These are phyloP conservation scores for Thymelicus acteon DNA, from an alignment of 2,888 invertebrate species.

Conservation along the genomic window DNA sequence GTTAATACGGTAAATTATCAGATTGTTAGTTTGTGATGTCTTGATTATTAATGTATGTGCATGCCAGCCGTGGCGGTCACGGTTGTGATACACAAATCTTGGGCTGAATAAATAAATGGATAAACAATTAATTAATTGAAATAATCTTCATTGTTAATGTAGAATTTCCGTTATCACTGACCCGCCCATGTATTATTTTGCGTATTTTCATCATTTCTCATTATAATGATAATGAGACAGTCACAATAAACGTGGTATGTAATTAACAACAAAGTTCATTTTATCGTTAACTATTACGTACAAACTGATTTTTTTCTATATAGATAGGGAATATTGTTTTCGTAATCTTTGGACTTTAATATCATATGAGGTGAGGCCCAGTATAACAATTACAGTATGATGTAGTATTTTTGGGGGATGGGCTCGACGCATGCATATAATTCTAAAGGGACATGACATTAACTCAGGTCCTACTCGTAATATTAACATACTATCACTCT, in stretches of 20 bases:
- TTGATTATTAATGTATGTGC: too few relatives aligned
- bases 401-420: neutral
- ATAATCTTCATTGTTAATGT: neutral
- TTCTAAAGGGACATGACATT: too few relatives aligned
- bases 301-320: neutral
- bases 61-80: too few relatives aligned
- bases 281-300: neutral
- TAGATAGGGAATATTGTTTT: neutral
- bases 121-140: neutral
- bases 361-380: neutral
- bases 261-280: conserved; percentile 7
- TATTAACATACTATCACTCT: too few relatives aligned
- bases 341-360: neutral
- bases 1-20: too few relatives aligned
- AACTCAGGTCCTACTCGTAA: too few relatives aligned
- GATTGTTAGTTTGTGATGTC: too few relatives aligned
- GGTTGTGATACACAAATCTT: too few relatives aligned
- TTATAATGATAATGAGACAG: neutral
- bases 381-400: neutral
- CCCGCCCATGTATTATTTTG: conserved; percentile 3
- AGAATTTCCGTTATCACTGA: neutral
- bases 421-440: too few relatives aligned
- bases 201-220: conserved; percentile 4
- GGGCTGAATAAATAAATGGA: too few relatives aligned
- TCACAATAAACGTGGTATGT: neutral